phyloP scores from a whole-genome alignment of 1,140 invertebrate genomes.

The Forficula auricularia region DNA sequence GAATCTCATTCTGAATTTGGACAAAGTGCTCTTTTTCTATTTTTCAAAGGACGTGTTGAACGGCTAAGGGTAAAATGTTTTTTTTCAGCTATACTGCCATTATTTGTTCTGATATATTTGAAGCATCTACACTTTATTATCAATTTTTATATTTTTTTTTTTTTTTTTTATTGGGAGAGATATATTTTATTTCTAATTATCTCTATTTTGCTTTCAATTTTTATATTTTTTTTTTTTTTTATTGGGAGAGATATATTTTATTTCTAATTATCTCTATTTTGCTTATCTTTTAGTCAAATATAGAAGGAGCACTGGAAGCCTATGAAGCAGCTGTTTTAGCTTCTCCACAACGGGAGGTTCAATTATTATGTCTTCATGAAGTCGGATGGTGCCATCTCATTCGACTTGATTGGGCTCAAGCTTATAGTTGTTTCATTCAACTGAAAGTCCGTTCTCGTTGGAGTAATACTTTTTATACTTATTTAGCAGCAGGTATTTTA shows the following conservation, averaged over 20 bases:
- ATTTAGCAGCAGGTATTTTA: constrained; percentile 38
- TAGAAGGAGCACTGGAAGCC: constrained; percentile 35
- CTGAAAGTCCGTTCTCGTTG: constrained; percentile 43
- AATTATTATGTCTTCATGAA: constrained; percentile 50
- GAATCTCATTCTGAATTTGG: constrained; percentile 39
- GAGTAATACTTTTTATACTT: constrained; percentile 53
- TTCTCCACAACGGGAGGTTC: constrained; percentile 46
- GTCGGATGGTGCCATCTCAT: constrained; percentile 54
- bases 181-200: constrained; percentile 3
- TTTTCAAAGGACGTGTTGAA: constrained; percentile 46
- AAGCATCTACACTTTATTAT: no score
- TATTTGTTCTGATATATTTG: no score
- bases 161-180: not conserved
- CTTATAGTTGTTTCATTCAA: constrained; percentile 35
- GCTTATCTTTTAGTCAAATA: constrained; percentile 34
- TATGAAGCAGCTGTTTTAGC: constrained; percentile 39
- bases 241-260: not conserved
- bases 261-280: constrained; percentile 14
- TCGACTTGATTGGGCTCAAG: constrained; percentile 38
- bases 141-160: no score
- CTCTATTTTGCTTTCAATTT: constrained; percentile 4
- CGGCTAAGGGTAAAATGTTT: constrained; percentile 39
- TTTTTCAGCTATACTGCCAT: no score
- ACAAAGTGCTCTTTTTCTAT: constrained; percentile 48
- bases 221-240: no score